Base-by-base conservation (phyloP, 2,797 vertebrate genomes). In the Rachycentron canadum region DNA sequence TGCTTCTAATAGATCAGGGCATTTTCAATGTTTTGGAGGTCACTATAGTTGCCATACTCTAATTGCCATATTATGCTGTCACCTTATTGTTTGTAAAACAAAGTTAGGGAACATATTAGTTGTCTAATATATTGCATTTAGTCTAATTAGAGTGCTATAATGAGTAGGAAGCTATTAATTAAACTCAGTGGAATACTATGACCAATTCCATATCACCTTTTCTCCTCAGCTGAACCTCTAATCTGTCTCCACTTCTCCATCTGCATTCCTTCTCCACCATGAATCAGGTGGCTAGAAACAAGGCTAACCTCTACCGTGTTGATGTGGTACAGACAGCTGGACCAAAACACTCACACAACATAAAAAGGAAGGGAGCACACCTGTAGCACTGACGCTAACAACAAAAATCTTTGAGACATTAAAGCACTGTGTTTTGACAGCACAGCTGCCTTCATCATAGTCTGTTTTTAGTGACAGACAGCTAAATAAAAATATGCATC, bases 361-460 rank as follows among this genome's bases (percentile, higher is more conserved):
- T 69, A 47, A 79, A 77, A 77, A 64, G 52, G 41, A 47, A 63
- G 28, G 77, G 49, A 34, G 30, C 49, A 32, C 85, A 92, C 86
- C 83, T 91, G 86, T 84, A 66, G 72, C 64, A 36, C 67, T 58
- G 73, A 81, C 53, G 40, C 73, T 59, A 66, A 79, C 52, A 68
- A 36, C n/a, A 26, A 41, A 76, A 83, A 66, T 79, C 83, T 74
- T 76, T 67, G 62, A 83, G 63, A 81, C 67, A 77, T 86, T 70
- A 76, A 73, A 83, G 78, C 71, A 34, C 30, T 59, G 66, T 72
- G 81, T 79, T 69, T 62, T 83, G 81, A 89, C 73, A 82, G 85
- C 78, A 30, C 70, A 69, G 69, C 81, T 81, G 71, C 52, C 28
- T 84, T 71, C 71, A 43, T 78, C 81, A 66, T 47, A 67, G 47